These are phyloP conservation scores for Cacajao melanocephalus DNA, from an alignment of 2,797 vertebrate species.

Conservation along the genomic window DNA sequence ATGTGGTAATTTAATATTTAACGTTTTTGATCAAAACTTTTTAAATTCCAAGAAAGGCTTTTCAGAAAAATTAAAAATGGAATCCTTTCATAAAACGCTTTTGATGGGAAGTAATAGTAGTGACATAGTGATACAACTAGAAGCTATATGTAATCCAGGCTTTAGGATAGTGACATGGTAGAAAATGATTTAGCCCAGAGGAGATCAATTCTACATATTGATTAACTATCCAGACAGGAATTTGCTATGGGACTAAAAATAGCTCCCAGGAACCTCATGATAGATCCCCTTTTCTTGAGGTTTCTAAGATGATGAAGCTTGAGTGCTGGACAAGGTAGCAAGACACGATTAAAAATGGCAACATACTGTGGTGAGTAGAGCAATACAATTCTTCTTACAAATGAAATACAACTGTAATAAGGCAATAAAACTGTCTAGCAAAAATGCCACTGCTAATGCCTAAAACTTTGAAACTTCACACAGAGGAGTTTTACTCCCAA, in stretches of 20 bases:
- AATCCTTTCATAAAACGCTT: background rate
- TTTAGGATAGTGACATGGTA: background rate
- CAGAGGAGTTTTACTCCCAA: background rate
- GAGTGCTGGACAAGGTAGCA: slow-evolving; percentile 9
- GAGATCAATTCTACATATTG: background rate
- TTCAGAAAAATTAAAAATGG: slow-evolving; percentile 18
- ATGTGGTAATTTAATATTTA: background rate
- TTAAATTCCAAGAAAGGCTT: background rate
- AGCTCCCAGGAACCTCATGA: background rate
- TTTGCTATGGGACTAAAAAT: background rate
- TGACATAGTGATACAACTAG: background rate
- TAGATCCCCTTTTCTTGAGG: slow-evolving; percentile 1
- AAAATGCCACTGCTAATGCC: background rate
- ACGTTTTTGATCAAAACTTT: background rate
- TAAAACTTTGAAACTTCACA: slow-evolving; percentile 32
- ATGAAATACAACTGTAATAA: slow-evolving; percentile 36
- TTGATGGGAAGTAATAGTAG: background rate
- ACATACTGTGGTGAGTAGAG: background rate
- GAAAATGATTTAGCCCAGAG: background rate
- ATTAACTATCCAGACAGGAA: background rate
- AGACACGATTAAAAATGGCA: slow-evolving; percentile 36
- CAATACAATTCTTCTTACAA: slow-evolving; percentile 48
- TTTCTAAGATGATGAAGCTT: slow-evolving; percentile 47
- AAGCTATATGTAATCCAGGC: background rate
- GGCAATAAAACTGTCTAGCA: slow-evolving; percentile 8